These are phyloP conservation scores for Thalassarche chlororhynchos DNA, from an alignment of 2,113 vertebrate genomes.

Conservation along the genomic window DNA sequence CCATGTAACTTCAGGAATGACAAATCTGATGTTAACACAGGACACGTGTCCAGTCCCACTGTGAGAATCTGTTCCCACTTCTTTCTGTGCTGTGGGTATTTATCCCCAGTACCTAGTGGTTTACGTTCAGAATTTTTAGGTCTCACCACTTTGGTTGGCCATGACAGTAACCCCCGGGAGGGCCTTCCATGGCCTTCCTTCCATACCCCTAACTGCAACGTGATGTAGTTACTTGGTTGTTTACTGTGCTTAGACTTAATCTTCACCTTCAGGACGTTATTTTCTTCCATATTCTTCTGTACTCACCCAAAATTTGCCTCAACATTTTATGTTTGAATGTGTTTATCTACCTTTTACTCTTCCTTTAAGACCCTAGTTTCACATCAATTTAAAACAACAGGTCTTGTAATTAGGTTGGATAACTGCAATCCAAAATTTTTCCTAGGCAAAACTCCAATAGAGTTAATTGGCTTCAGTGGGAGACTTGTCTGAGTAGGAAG, in stretches of 20 bases:
- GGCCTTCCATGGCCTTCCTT: neutral
- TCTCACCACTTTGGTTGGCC: neutral
- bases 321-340: neutral
- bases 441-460: constrained; percentile 9
- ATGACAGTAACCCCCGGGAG: neutral
- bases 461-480: constrained; percentile 53
- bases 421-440: neutral
- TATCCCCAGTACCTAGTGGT: neutral
- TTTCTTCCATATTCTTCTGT: neutral
- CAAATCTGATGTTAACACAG: neutral
- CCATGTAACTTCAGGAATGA: neutral
- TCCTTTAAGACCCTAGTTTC: neutral
- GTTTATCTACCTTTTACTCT: neutral
- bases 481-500: constrained; percentile 4
- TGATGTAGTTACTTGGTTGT: neutral
- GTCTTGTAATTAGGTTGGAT: neutral
- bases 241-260: neutral
- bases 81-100: neutral
- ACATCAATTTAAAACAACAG: neutral
- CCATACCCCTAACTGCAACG: neutral
- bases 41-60: neutral
- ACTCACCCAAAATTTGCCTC: neutral
- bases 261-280: neutral
- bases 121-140: neutral
- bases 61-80: neutral